These are phyloP conservation scores for Molanna angustata DNA, from an alignment of 2,888 invertebrate species.

Conservation along the genomic window DNA sequence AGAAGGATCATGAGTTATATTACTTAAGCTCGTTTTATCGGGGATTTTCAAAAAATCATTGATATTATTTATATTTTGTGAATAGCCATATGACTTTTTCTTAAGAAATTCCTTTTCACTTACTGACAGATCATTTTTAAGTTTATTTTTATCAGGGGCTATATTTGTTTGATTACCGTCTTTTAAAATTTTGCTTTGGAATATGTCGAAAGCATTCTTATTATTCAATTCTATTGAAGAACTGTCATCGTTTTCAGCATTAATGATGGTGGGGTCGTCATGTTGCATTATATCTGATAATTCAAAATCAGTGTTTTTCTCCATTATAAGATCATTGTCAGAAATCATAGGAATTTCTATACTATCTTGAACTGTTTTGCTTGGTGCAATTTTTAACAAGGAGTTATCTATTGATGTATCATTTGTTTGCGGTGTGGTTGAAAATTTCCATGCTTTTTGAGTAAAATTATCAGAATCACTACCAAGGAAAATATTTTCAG, in stretches of 20 bases:
- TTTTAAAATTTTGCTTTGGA: too few relatives aligned
- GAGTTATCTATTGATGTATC: too few relatives aligned
- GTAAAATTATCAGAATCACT: too few relatives aligned
- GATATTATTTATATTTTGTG: constrained; percentile 36
- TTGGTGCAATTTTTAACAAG: constrained; percentile 12
- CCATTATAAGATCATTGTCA: neutral
- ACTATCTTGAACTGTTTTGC: constrained; percentile 2
- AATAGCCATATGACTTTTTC: constrained; percentile 9
- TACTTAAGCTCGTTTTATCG: too few relatives aligned
- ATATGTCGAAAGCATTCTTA: too few relatives aligned
- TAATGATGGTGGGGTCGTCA: constrained; percentile 25
- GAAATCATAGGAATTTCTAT: constrained; percentile 9
- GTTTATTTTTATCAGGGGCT: constrained; percentile 18
- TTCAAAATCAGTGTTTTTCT: constrained; percentile 4
- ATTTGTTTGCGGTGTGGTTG: too few relatives aligned
- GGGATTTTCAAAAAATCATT: constrained; percentile 34
- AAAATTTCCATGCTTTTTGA: too few relatives aligned
- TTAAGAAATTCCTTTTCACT: constrained; percentile 1
- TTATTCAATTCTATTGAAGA: too few relatives aligned
- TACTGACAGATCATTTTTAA: constrained; percentile 23
- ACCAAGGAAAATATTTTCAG: too few relatives aligned
- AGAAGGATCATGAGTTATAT: too few relatives aligned
- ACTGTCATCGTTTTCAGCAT: constrained; percentile 12
- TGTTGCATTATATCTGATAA: constrained; percentile 26
- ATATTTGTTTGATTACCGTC: too few relatives aligned